Conservation (phyloP, 2,888 invertebrate species). For the Agriopis leucophaearia region DNA sequence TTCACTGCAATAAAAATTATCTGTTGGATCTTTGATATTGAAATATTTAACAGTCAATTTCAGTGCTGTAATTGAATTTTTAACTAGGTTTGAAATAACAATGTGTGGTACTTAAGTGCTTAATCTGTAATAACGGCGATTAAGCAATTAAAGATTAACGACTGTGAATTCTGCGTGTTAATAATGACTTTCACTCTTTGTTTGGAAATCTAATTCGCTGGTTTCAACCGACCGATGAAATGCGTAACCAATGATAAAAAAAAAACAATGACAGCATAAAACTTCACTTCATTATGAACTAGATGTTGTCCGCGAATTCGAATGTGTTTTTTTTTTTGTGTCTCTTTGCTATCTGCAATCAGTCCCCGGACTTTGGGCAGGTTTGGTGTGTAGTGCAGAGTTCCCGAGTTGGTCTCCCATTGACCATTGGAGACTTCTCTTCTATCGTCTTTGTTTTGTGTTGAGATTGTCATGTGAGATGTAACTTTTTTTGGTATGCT, state of each 20-base stretch:
- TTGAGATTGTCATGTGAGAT: too few species aligned
- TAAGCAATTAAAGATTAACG: background rate
- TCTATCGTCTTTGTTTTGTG: too few species aligned
- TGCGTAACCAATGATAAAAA: background rate
- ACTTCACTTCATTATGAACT: background rate
- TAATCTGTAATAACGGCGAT: background rate
- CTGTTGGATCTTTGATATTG: background rate
- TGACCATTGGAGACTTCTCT: too few species aligned
- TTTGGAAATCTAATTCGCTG: background rate
- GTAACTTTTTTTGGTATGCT: too few species aligned
- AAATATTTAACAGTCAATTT: background rate
- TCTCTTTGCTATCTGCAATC: too few species aligned
- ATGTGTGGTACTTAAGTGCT: background rate
- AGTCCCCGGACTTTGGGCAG: too few species aligned
- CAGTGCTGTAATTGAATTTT: background rate
- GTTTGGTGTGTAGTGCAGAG: too few species aligned
- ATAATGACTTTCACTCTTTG: background rate
- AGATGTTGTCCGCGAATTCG: too few species aligned
- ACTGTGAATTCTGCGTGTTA: background rate
- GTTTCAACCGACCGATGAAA: background rate
- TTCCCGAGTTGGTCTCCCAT: too few species aligned
- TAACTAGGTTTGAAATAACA: background rate
- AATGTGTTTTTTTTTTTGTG: too few species aligned
- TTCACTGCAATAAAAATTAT: background rate
- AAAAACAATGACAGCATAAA: background rate